Evolutionary conservation across 2,888 invertebrate species (phyloP).

Genomic region (Leptinotarsa haldemani): DNA sequence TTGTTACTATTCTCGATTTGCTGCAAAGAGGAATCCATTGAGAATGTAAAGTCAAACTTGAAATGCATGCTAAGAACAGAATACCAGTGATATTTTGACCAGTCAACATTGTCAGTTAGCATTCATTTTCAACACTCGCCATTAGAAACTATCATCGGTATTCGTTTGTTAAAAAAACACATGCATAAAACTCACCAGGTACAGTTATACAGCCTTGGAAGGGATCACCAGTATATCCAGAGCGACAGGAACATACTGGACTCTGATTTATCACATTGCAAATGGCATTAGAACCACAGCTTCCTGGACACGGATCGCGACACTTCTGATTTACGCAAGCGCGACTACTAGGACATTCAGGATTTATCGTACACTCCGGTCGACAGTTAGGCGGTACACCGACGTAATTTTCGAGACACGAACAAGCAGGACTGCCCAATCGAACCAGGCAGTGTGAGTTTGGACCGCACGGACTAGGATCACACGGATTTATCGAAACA

Average conservation of each 20-base stretch:
- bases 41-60: not conserved
- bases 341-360: conserved; percentile 75
- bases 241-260: conserved; percentile 78
- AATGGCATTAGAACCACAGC: conserved; percentile 74
- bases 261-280: conserved; percentile 79
- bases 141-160: conserved; percentile 1
- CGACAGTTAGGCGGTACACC: conserved; percentile 76
- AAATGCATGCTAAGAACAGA: not conserved
- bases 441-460: conserved; percentile 67
- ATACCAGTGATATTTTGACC: conserved; percentile 11
- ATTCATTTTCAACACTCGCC: too few species aligned
- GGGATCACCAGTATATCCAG: conserved; percentile 81
- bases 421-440: conserved; percentile 69
- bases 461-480: conserved; percentile 76
- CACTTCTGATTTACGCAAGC: conserved; percentile 81
- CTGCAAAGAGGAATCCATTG: not conserved
- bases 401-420: conserved; percentile 72
- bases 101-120: not conserved
- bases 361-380: conserved; percentile 78
- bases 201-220: conserved; percentile 75
- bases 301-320: conserved; percentile 77
- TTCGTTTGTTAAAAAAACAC: not conserved
- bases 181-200: conserved; percentile 67
- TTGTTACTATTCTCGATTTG: not conserved
- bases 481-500: conserved; percentile 71